These are phyloP conservation scores for Centruroides sculpturatus DNA, from an alignment of 1,140 invertebrate species.

Conservation along the genomic window DNA sequence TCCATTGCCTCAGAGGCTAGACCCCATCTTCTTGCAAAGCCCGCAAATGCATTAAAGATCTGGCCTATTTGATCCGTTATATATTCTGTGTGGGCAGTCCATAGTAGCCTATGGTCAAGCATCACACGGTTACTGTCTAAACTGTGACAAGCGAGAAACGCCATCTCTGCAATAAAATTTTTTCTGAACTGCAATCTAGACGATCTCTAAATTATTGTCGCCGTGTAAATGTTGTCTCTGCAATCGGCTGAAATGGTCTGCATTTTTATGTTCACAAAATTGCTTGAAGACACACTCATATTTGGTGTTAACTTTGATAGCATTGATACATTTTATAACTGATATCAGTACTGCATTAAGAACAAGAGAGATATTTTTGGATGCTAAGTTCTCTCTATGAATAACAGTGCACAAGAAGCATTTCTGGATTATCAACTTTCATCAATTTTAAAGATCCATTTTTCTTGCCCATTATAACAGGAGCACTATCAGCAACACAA, in stretches of 20 bases:
- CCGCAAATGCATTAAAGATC: too few relatives aligned
- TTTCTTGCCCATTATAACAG: constrained; percentile 7
- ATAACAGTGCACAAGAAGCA: constrained; percentile 6
- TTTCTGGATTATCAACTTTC: constrained; percentile 8
- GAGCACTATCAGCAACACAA: background rate
- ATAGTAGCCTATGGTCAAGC: too few relatives aligned
- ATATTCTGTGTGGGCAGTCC: too few relatives aligned
- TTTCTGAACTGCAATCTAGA: too few relatives aligned
- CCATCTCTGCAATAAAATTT: too few relatives aligned
- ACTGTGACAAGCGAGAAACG: too few relatives aligned
- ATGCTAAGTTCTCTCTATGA: background rate
- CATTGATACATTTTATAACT: background rate
- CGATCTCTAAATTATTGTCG: too few relatives aligned
- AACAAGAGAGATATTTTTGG: constrained; percentile 1
- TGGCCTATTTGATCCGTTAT: too few relatives aligned
- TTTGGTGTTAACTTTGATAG: background rate
- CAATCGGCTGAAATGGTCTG: constrained; percentile 1
- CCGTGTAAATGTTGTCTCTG: too few relatives aligned
- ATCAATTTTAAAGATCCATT: constrained; percentile 5
- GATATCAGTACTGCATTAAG: background rate
- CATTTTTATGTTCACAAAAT: constrained; percentile 2
- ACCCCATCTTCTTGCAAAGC: too few relatives aligned
- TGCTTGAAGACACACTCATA: background rate
- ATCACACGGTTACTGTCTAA: too few relatives aligned
- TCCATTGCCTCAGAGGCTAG: too few relatives aligned